phyloP scores from a whole-genome alignment of 1,140 invertebrate species.

The Samia ricini region DNA sequence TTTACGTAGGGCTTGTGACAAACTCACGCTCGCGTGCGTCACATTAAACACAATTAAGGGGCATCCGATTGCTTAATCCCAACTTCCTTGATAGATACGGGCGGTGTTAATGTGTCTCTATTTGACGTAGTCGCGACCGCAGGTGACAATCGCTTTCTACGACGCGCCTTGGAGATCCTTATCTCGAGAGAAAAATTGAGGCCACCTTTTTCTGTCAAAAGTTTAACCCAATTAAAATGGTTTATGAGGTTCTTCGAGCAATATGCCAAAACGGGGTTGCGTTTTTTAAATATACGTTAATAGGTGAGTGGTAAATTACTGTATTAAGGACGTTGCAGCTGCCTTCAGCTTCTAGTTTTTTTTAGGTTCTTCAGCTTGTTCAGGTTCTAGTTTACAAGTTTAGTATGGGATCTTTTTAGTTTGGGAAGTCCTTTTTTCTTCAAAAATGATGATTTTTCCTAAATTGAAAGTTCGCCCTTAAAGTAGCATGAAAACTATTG shows the following conservation, averaged over 20 bases:
- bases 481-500: too few relatives aligned
- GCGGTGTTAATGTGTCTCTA: background rate
- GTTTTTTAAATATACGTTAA: too few relatives aligned
- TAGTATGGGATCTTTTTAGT: too few relatives aligned
- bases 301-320: too few relatives aligned
- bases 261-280: too few relatives aligned
- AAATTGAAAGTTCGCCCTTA: too few relatives aligned
- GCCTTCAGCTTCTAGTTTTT: too few relatives aligned
- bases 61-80: constrained; percentile 1
- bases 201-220: background rate
- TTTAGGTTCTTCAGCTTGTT: too few relatives aligned
- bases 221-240: background rate
- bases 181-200: background rate
- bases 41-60: constrained; percentile 2
- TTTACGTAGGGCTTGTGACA: background rate
- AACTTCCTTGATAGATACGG: constrained; percentile 1
- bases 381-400: too few relatives aligned
- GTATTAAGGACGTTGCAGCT: too few relatives aligned
- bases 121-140: background rate
- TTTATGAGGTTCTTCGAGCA: background rate
- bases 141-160: background rate
- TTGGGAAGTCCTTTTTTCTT: too few relatives aligned
- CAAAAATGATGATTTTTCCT: too few relatives aligned
- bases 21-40: background rate
- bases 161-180: background rate